Evolutionary conservation across 2,113 vertebrate species (phyloP).

Genomic region (Stictonetta naevosa): DNA sequence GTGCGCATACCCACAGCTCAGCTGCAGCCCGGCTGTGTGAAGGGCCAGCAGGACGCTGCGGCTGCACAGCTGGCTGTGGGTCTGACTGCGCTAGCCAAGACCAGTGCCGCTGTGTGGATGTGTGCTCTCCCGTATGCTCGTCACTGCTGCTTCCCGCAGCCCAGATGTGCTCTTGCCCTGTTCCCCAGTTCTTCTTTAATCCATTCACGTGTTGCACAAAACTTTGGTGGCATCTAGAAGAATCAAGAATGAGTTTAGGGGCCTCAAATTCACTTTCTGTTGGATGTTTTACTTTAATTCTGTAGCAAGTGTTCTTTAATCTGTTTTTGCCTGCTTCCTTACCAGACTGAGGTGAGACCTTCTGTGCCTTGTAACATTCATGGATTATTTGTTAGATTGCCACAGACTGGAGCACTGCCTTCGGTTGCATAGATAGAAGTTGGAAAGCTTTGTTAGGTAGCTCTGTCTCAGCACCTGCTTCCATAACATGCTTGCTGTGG

Average conservation of each 20-base stretch:
- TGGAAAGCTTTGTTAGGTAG: neutral
- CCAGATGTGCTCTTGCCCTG: neutral
- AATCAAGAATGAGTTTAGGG: neutral
- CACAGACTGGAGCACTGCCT: neutral
- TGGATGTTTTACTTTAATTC: neutral
- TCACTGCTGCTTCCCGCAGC: neutral
- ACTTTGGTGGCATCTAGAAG: neutral
- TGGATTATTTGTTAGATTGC: too few species aligned
- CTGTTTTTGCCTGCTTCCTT: neutral
- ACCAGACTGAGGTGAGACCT: too few species aligned
- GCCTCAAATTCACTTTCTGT: neutral
- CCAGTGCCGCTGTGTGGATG: too few species aligned
- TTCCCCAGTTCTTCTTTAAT: neutral
- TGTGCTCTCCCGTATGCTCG: rapidly evolving
- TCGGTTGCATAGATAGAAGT: neutral
- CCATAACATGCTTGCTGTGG: neutral
- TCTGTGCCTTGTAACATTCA: neutral
- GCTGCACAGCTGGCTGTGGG: neutral
- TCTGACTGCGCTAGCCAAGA: neutral
- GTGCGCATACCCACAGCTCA: rapidly evolving
- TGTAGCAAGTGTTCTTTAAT: rapidly evolving
- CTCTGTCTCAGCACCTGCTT: neutral
- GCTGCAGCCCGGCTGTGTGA: neutral
- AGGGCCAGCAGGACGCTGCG: rapidly evolving
- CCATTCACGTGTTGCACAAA: neutral